Evolutionary conservation across 2,888 invertebrate genomes (phyloP).

Genomic region (Willowsia nigromaculata): DNA sequence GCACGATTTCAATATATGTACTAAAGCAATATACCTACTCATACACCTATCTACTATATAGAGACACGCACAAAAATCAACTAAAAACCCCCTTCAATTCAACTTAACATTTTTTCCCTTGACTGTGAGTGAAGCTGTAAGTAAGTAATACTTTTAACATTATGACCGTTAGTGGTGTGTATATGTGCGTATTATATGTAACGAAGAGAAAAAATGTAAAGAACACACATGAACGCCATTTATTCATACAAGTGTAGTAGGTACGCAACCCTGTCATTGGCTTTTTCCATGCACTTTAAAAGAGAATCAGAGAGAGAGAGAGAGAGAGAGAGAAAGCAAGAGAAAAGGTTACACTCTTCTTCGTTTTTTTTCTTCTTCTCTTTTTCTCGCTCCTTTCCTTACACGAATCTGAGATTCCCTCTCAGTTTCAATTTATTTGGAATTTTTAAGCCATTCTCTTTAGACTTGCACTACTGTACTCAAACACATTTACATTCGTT

Average conservation of each 20-base stretch:
- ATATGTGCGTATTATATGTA: not conserved
- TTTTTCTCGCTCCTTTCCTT: slow-evolving; percentile 13
- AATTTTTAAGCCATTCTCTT: slow-evolving; percentile 66
- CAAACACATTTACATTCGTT: slow-evolving; percentile 68
- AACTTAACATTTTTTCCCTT: not conserved
- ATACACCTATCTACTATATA: too few species aligned
- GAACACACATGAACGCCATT: slow-evolving; percentile 13
- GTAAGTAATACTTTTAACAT: not conserved
- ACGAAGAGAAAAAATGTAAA: slow-evolving; percentile 10
- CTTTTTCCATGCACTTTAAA: not conserved
- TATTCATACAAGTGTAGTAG: slow-evolving; percentile 18
- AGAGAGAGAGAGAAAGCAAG: not conserved
- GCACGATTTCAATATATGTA: not conserved
- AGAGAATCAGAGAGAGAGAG: not conserved
- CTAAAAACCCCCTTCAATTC: slow-evolving; percentile 19
- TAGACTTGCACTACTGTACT: slow-evolving; percentile 38
- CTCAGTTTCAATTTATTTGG: slow-evolving; percentile 72
- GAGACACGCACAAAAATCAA: not conserved
- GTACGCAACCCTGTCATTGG: slow-evolving; percentile 47
- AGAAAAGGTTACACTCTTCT: slow-evolving; percentile 4
- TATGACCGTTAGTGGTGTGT: slow-evolving; percentile 29
- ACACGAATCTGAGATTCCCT: slow-evolving; percentile 70
- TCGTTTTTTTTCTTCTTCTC: not conserved
- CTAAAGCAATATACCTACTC: not conserved
- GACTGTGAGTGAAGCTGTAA: not conserved